Evolutionary conservation across 2,888 invertebrate species (phyloP).

Genomic region (Drosophila dives): DNA sequence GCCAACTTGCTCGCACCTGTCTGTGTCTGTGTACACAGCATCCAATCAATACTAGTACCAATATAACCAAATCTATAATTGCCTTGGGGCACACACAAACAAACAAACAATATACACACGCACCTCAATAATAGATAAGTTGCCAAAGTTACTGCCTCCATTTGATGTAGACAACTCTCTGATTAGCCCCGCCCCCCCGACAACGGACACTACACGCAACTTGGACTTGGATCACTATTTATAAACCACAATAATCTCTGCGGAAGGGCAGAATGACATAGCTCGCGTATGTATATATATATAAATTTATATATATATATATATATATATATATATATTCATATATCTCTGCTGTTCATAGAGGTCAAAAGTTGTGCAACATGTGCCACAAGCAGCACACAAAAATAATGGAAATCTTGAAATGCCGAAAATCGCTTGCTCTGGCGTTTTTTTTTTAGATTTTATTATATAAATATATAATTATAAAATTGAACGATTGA

Average conservation of each 20-base stretch:
- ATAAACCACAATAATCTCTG: slow-evolving; percentile 11
- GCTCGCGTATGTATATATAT: neutral
- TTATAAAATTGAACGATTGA: neutral
- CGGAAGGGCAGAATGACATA: neutral
- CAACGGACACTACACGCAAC: neutral
- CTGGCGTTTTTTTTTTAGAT: neutral
- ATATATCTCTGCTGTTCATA: slow-evolving; percentile 18
- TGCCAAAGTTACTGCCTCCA: neutral
- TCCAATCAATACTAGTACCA: slow-evolving; percentile 41
- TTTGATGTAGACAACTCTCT: slow-evolving; percentile 8
- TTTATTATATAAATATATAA: neutral
- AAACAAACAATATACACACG: slow-evolving; percentile 10
- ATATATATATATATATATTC: neutral
- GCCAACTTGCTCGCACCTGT: slow-evolving; percentile 20
- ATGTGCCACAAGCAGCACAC: neutral
- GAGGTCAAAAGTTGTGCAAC: slow-evolving; percentile 29
- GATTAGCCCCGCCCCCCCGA: slow-evolving; percentile 4
- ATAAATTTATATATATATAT: no score
- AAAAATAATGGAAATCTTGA: neutral
- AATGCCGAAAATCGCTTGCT: neutral
- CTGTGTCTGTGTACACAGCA: slow-evolving; percentile 5
- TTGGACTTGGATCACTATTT: slow-evolving; percentile 19
- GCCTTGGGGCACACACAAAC: neutral
- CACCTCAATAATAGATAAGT: slow-evolving; percentile 13
- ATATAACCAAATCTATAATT: slow-evolving; percentile 33